Percentiles rank a stretch among this genome's conserved stretches.
These are phyloP conservation scores for Asbolus verrucosus DNA, from an alignment of 1,140 invertebrate species.

Conservation along the genomic window DNA sequence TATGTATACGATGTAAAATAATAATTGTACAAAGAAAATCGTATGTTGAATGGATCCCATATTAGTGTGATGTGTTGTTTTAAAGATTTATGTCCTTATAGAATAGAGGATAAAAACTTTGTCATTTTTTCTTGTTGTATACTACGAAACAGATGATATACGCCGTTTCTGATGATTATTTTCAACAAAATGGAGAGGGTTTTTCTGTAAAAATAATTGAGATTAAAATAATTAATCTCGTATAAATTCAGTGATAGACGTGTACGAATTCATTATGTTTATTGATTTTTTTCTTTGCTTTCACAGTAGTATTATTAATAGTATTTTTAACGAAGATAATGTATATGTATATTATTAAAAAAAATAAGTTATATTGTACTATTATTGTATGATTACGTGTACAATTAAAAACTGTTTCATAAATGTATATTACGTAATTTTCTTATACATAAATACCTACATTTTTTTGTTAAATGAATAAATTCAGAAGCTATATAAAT, in stretches of 20 bases:
- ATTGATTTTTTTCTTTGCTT: conserved; percentile 7
- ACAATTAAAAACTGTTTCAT: conserved; percentile 49
- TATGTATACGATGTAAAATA: conserved; percentile 56
- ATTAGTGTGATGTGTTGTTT: conserved; percentile 50
- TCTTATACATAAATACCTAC: neutral
- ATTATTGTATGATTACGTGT: conserved; percentile 49
- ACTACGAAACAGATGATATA: conserved; percentile 24
- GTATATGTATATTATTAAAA: conserved; percentile 41
- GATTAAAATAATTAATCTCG: conserved; percentile 9
- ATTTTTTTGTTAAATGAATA: too few relatives aligned
- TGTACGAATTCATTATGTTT: conserved; percentile 36
- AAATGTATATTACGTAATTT: conserved; percentile 34
- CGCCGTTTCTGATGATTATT: conserved; percentile 11
- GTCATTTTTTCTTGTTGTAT: conserved; percentile 29
- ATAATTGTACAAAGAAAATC: conserved; percentile 52
- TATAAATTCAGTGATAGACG: conserved; percentile 36
- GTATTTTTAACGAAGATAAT: conserved; percentile 41
- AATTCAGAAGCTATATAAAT: too few relatives aligned
- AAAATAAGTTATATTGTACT: conserved; percentile 40
- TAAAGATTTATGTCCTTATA: conserved; percentile 41
- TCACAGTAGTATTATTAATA: conserved; percentile 31
- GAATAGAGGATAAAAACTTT: conserved; percentile 14
- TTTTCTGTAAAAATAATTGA: conserved; percentile 14
- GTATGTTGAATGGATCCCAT: conserved; percentile 49
- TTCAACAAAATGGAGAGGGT: neutral